phyloP scores from a whole-genome alignment of 2,797 vertebrate species.

The Odontamblyopus rebecca region DNA sequence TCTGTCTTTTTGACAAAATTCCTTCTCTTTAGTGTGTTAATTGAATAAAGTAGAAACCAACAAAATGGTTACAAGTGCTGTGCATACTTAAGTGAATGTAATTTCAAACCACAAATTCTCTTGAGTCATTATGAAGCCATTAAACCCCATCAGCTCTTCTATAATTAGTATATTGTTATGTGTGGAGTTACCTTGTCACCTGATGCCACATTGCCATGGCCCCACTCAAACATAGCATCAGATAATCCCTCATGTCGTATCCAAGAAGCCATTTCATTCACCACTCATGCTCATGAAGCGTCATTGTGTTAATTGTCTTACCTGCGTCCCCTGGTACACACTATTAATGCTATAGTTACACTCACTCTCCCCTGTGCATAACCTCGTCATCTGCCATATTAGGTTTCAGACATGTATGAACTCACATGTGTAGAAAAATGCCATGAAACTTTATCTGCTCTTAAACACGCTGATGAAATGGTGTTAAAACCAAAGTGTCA shows the following conservation, averaged over 20 bases:
- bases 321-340: constrained; percentile 22
- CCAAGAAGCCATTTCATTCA: constrained; percentile 42
- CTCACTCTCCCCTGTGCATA: constrained; percentile 8
- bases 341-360: constrained; percentile 29
- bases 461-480: neutral
- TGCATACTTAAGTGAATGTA: too few relatives aligned
- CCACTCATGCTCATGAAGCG: constrained; percentile 23
- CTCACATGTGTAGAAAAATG: neutral
- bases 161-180: neutral
- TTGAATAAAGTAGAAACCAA: too few relatives aligned
- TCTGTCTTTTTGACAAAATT: too few relatives aligned
- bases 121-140: neutral
- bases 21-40: too few relatives aligned
- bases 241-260: constrained; percentile 36
- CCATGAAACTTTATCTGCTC: neutral
- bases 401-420: constrained; percentile 33
- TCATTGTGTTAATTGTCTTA: constrained; percentile 21
- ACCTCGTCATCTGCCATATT: constrained; percentile 21
- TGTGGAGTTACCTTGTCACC: constrained; percentile 13
- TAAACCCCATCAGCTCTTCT: neutral
- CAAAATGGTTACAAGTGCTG: too few relatives aligned
- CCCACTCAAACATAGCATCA: constrained; percentile 18
- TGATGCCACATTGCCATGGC: constrained; percentile 15
- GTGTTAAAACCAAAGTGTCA: too few relatives aligned
- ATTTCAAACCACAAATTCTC: too few relatives aligned